Base-by-base conservation (phyloP, 2,797 vertebrate species). In the Channa striata region DNA sequence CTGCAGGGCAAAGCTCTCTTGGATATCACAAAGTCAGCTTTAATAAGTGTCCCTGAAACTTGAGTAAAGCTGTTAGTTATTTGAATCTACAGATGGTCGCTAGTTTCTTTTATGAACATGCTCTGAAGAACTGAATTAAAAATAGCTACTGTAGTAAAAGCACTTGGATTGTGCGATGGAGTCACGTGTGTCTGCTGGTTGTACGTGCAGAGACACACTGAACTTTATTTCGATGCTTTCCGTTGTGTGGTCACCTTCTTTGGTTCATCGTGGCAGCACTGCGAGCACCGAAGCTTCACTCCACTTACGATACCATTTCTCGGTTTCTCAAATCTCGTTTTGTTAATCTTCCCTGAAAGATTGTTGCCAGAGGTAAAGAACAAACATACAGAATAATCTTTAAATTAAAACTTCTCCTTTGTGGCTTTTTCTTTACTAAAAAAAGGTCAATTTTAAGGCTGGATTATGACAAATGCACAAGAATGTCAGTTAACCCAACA, bases 21-120 rank as follows among this genome's bases (percentile, higher is more conserved):
- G 42, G 46, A 61, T 72, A 61, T 74, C 51, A 59, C 47, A 78
- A 81, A 65, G 48, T 68, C 74, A 82, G 39, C 54, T 71, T 69
- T 68, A 72, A 81, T 77, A 66, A 56, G 34, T 58, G 30, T 78
- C 50, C 25, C 63, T 57, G 51, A 63, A 80, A 83, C 50, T 61
- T 11, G 21, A 65, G 44, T 17, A 57, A 57, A 14, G 23, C 34
- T 37, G 43, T 68, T 46, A 33, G 40, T n/a, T 48, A 25, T 72
- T 59, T 65, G 16, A 65, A 39, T 73, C 17, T 49, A n/a, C 42
- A 65, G 59, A 60, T 68, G 47, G 56, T 59, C 59, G 51, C 37
- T 20, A 25, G 36, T 51, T 68, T 34, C 43, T 59, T 63, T 30
- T 4, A 30, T 66, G 46, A 47, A 52, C 16, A 34, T 23, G 40